Conservation (phyloP, 2,888 invertebrate genomes). For the Leptothorax acervorum region DNA sequence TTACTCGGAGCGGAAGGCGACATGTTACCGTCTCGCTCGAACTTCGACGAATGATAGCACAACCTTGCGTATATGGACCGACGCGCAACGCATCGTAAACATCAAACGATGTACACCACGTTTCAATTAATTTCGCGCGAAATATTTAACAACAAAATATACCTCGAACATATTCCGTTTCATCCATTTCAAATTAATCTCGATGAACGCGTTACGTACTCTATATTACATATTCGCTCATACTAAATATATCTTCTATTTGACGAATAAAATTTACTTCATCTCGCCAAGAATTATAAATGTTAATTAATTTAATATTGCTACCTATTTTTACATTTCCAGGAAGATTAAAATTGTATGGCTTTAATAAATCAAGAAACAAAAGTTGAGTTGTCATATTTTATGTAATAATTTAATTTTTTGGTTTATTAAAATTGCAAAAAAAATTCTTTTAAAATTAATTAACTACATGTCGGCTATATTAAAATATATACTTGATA, state of each 20-base stretch:
- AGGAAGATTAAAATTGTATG: background rate
- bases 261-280: background rate
- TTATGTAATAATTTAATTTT: background rate
- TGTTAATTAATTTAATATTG: background rate
- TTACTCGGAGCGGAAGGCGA: no score
- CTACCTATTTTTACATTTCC: background rate
- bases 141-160: no score
- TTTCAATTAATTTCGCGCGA: no score
- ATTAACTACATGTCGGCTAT: background rate
- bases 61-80: background rate
- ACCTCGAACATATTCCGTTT: background rate
- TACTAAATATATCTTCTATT: background rate
- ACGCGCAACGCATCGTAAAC: background rate
- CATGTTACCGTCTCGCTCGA: background rate
- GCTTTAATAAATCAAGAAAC: background rate
- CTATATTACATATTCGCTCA: background rate
- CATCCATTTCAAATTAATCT: background rate
- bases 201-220: background rate
- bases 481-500: constrained; percentile 11
- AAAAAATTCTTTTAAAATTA: background rate
- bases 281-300: background rate
- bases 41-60: background rate
- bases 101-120: no score
- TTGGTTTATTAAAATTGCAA: background rate
- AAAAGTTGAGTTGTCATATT: background rate